Evolutionary conservation across 2,888 invertebrate species (phyloP), one percentile per base, ranked within the genome.

Genomic region (Brachylomia viminalis): DNA sequence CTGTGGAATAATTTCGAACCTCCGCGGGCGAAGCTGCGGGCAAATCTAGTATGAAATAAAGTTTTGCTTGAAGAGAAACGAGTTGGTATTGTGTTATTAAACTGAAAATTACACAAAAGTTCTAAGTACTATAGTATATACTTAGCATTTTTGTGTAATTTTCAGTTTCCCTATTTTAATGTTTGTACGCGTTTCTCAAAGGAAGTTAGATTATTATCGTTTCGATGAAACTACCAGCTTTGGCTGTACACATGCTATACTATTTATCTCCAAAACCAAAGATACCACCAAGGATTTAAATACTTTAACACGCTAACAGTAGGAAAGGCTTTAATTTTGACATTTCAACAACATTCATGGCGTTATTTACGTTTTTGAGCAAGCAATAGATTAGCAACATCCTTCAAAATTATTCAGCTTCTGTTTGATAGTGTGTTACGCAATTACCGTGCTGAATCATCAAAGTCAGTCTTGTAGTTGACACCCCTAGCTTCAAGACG

Each of bases 401-500:
- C n/a, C n/a, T n/a, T n/a, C n/a, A n/a, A n/a, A n/a, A n/a, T n/a
- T n/a, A n/a, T n/a, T n/a, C n/a, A n/a, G n/a, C n/a, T n/a, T n/a
- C n/a, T n/a, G n/a, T n/a, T n/a, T n/a, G n/a, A n/a, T n/a, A n/a
- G n/a, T n/a, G n/a, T n/a, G n/a, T n/a, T n/a, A n/a, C n/a, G n/a
- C n/a, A n/a, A n/a, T n/a, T n/a, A n/a, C n/a, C n/a, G n/a, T n/a
- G n/a, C 38, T n/a, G 2, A 42, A 33, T 68, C 27, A 42, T 72
- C 13, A 38, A 47, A 10, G 33, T 38, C 8, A 45, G 23, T 47
- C 38, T 11, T 49, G 0, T 1, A 38, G 10, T 59, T 61, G 74
- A 38, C 82, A 85, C 6, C 86, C 87, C 80, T 86, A 54, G 7
- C 2, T n/a, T 27, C 33, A 56, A 75, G 77, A 73, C 62, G 62